Evolutionary conservation across 2,797 vertebrate species (phyloP).

Genomic region (Phoeniculus purpureus): DNA sequence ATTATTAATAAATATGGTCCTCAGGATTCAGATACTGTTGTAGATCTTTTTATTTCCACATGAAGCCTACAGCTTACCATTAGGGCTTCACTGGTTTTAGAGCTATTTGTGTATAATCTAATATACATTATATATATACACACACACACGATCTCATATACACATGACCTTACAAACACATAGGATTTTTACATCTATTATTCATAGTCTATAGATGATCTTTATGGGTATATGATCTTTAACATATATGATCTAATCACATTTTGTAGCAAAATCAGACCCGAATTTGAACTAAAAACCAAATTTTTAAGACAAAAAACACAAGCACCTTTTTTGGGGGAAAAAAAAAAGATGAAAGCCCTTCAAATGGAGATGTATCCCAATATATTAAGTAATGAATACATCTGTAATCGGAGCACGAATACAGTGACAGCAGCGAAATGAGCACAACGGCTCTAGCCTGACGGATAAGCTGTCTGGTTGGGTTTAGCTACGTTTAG

Average conservation of each 20-base stretch:
- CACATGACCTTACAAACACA: too few relatives aligned
- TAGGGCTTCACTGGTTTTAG: not conserved
- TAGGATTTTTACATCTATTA: too few relatives aligned
- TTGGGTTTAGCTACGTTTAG: not conserved
- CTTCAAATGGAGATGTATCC: rapidly evolving
- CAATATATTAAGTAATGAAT: not conserved
- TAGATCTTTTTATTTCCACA: not conserved
- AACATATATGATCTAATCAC: not conserved
- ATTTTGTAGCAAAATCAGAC: not conserved
- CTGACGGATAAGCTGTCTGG: too few relatives aligned
- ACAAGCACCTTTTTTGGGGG: too few relatives aligned
- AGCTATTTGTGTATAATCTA: not conserved
- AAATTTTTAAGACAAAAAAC: not conserved
- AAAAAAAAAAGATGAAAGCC: not conserved
- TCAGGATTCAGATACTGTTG: not conserved
- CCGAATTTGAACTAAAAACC: not conserved
- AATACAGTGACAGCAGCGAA: not conserved
- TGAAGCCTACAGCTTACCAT: not conserved
- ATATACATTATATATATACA: too few relatives aligned
- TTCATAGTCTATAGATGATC: too few relatives aligned
- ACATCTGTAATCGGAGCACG: rapidly evolving
- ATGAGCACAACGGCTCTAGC: not conserved
- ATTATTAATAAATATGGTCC: rapidly evolving
- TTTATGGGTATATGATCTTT: too few relatives aligned
- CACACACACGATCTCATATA: too few relatives aligned